Base-by-base conservation (phyloP, 2,888 invertebrate species). In the Furcula furcula region DNA sequence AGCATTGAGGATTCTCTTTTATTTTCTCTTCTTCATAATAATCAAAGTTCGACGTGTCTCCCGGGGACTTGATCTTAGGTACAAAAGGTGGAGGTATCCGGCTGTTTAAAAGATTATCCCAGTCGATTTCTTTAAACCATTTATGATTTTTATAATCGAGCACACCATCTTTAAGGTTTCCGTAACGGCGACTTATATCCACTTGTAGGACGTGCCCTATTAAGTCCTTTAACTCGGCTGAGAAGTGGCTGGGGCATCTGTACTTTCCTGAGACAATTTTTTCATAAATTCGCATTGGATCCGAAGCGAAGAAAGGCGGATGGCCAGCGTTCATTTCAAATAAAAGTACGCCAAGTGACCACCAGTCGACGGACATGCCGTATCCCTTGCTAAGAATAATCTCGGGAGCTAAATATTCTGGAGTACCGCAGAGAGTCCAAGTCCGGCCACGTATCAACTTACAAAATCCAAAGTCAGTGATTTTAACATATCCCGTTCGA, bases 321-420 rank as follows among this genome's bases (percentile, higher is more conserved):
- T 94, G 94, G 0, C 99, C 99, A 4, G 96, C 94, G 19, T 93
- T 93, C 94, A 98, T 95, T 86, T 98, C 98, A 75, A 91, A 98
- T 2, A 97, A 80, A 1, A 98, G 86, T 5, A 98, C 91, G 0
- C 96, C 98, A 25, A 95, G 91, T 0, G 98, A 94, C 98, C 98
- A 99, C 97, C 98, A 99, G 67, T 99, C 98, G 0, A 97, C 98
- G 0, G 96, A 94, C 62, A 92, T 93, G 25, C 96, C 96, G 78
- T 99, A 98, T 0, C 98, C 98, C 77, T 96, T 97, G 47, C 94
- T 94, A 31, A 97, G 90, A 50, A 98, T 97, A 12, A 95, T 93
- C 84, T 98, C 98, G 0, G 97, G 97, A 0, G 99, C 98, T 40
- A 99, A 87, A 79, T 99, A 99, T 79, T 99, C 98, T 0, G 98